Evolutionary conservation across 2,797 vertebrate species (phyloP).

Genomic region (Acanthurus lineatus): DNA sequence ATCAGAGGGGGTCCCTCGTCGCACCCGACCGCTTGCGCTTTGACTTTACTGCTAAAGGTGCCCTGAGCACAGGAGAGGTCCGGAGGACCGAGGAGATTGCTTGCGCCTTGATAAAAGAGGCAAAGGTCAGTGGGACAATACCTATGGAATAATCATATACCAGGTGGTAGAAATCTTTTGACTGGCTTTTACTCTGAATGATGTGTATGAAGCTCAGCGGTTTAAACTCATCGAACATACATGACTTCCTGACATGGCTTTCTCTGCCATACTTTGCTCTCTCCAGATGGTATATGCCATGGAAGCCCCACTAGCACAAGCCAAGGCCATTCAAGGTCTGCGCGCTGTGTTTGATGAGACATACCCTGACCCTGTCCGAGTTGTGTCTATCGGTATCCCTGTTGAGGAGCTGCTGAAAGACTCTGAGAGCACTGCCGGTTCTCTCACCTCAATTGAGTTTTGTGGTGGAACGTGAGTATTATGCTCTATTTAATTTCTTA

Average conservation of each 20-base stretch:
- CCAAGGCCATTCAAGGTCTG: conserved; percentile 97
- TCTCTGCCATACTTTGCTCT: neutral
- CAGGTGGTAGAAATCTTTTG: too few species aligned
- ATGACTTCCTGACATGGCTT: neutral
- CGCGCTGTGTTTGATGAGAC: conserved; percentile 98
- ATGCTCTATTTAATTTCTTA: neutral
- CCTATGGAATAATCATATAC: too few species aligned
- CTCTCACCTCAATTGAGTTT: conserved; percentile 94
- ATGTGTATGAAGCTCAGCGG: neutral
- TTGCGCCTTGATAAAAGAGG: conserved; percentile 90
- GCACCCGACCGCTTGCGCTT: conserved; percentile 95
- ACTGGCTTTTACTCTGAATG: neutral
- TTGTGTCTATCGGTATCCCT: conserved; percentile 94
- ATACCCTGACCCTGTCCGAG: conserved; percentile 96
- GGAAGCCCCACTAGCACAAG: conserved; percentile 91
- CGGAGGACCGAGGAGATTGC: conserved; percentile 91
- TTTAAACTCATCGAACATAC: neutral
- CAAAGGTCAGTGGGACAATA: conserved; percentile 86
- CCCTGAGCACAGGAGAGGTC: conserved; percentile 92
- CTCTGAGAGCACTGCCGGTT: conserved; percentile 91
- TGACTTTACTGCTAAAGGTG: conserved; percentile 97
- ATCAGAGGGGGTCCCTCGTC: conserved; percentile 96
- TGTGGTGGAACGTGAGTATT: conserved; percentile 97
- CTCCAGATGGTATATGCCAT: conserved; percentile 90
- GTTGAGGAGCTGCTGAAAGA: conserved; percentile 92